phyloP scores from a whole-genome alignment of 2,797 vertebrate species.

The Iguana delicatissima region DNA sequence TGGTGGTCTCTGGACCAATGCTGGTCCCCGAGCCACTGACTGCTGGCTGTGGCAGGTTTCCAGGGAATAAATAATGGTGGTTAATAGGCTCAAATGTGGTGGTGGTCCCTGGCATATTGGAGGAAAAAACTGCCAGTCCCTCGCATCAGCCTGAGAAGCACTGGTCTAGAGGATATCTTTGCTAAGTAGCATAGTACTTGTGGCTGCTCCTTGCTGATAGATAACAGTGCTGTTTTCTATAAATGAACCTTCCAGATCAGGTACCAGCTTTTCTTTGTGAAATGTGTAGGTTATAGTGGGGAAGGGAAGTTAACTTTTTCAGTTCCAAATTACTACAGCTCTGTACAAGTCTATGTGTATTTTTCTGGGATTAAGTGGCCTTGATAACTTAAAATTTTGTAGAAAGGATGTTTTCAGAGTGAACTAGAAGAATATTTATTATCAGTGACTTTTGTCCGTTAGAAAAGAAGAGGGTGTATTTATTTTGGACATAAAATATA shows the following conservation, averaged over 20 bases:
- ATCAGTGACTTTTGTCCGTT: constrained; percentile 9
- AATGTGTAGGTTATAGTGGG: too few relatives aligned
- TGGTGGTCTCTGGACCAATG: too few relatives aligned
- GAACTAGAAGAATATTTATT: neutral
- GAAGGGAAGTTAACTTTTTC: neutral
- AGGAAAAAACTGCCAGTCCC: too few relatives aligned
- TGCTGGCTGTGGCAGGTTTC: too few relatives aligned
- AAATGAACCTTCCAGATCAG: neutral
- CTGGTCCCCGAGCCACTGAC: too few relatives aligned
- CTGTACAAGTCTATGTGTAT: neutral
- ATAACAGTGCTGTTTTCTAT: neutral
- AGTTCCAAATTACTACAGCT: neutral
- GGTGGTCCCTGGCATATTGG: too few relatives aligned
- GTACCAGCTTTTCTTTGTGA: neutral
- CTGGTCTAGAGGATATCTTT: constrained; percentile 45
- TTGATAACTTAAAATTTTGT: neutral
- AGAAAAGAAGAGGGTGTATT: neutral
- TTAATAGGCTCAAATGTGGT: too few relatives aligned
- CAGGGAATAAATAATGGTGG: too few relatives aligned
- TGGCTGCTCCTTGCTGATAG: constrained; percentile 20
- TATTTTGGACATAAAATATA: neutral
- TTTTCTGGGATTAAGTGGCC: neutral
- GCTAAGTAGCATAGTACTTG: constrained; percentile 51
- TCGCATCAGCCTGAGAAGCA: too few relatives aligned
- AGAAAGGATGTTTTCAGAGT: neutral